Evolutionary conservation across 2,888 invertebrate species (phyloP), one percentile per base, ranked within the genome.

Genomic region (Sphaeridia pumilis): DNA sequence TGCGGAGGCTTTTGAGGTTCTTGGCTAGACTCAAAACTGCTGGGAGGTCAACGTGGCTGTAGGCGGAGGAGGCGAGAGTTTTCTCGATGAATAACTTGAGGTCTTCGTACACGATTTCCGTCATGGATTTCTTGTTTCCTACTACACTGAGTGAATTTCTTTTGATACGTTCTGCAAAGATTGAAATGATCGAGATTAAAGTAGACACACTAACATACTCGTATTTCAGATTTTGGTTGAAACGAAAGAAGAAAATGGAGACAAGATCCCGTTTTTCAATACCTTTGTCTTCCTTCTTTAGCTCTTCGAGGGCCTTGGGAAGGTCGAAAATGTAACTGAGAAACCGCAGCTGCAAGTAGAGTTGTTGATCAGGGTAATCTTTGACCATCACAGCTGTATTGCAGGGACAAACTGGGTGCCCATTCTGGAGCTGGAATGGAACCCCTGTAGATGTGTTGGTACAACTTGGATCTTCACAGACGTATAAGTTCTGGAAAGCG

Each of bases 381-480:
- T 72, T 72, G 47, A 59, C 59, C 62, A 67, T 65, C 51, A 63
- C 51, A 46, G 55, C 85, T 61, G 81, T 81, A 50, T 80, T 76
- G 70, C 94, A 94, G 31, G 78, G 73, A 70, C 94, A 94, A 2
- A 83, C 69, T 0, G 90, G 87, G 64, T 76, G 77, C 42, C 75
- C 76, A 4, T 73, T 70, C 5, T 68, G 68, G 59, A 80, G 77
- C 46, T 69, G 68, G 36, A 78, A 65, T 0, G 84, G 82, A 47
- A 85, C 61, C 21, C 76, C 74, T 49, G 78, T 75, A 0, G 82
- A 83, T 57, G 81, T 79, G 66, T 81, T 76, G 2, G 79, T 78
- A 67, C 94, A 95, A 2, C 82, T 79, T 0, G 87, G 85, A 75
- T 93, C 90, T 69, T 93, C 93, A 70, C 95, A 95, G 2, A 83